A percentile compares a stretch with the other conserved stretches of the same genome.
phyloP scores from a whole-genome alignment of 2,113 vertebrate species.

The Ptychochromis oligacanthus region DNA sequence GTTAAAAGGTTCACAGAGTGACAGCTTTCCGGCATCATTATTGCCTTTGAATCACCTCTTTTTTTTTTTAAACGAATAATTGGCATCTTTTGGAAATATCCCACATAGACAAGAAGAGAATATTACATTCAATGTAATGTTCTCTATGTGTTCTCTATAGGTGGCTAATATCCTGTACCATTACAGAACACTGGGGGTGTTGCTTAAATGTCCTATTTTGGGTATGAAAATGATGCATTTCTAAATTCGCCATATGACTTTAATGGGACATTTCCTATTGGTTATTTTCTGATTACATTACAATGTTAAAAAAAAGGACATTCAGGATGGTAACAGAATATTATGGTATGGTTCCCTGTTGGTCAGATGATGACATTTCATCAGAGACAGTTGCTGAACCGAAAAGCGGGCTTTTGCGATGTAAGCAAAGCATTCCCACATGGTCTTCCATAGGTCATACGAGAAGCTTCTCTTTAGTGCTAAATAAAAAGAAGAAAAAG shows the following conservation, averaged over 20 bases:
- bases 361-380: too few relatives aligned
- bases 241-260: too few relatives aligned
- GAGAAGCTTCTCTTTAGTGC: background rate
- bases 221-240: too few relatives aligned
- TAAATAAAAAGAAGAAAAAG: background rate
- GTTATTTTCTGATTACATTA: too few relatives aligned
- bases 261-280: too few relatives aligned
- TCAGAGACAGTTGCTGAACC: too few relatives aligned
- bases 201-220: too few relatives aligned
- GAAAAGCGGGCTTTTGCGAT: background rate
- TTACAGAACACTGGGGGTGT: background rate
- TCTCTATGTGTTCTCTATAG: background rate
- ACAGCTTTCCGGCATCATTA: conserved; percentile 70
- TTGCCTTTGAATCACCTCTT: background rate
- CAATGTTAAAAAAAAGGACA: too few relatives aligned
- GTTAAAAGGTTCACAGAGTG: conserved; percentile 95
- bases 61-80: background rate
- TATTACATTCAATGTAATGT: background rate
- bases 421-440: background rate
- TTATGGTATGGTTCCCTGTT: too few relatives aligned
- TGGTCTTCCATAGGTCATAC: background rate
- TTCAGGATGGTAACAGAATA: too few relatives aligned
- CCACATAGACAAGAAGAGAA: background rate
- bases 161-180: background rate
- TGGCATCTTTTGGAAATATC: background rate